Percentiles rank a stretch among this genome's conserved stretches.
Evolutionary conservation across 2,113 vertebrate genomes (phyloP).

Genomic region (Lethenteron reissneri): DNA sequence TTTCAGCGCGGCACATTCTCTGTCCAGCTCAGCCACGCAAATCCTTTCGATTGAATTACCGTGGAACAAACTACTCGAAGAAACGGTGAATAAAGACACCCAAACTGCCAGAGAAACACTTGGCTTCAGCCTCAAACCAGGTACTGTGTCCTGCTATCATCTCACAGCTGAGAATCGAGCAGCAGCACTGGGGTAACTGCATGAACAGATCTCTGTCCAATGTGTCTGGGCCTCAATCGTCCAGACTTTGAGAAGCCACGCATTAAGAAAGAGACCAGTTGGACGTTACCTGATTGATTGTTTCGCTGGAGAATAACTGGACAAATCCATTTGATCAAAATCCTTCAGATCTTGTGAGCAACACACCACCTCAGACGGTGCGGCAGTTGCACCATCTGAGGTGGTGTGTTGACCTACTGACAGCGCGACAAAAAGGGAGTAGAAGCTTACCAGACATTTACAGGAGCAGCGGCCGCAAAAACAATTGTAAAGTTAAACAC

Average conservation of each 20-base stretch:
- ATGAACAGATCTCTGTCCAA: slow-evolving; percentile 1
- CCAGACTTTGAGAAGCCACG: slow-evolving; percentile 1
- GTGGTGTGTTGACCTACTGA: not conserved
- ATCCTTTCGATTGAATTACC: not conserved
- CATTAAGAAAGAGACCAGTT: not conserved
- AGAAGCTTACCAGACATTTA: not conserved
- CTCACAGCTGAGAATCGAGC: not conserved
- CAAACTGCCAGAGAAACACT: not conserved
- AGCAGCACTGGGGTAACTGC: not conserved
- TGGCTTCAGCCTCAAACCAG: not conserved
- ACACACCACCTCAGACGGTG: not conserved
- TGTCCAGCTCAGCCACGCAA: not conserved
- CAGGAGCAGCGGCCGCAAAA: not conserved
- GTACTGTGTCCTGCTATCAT: not conserved
- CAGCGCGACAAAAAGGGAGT: slow-evolving; percentile 1
- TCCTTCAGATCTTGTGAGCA: slow-evolving; percentile 1
- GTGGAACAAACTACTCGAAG: slow-evolving; percentile 4
- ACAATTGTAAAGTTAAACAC: not conserved
- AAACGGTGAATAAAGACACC: not conserved
- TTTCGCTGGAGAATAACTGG: not conserved
- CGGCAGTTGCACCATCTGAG: not conserved
- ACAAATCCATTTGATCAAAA: slow-evolving; percentile 4
- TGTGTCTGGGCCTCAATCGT: slow-evolving; percentile 1
- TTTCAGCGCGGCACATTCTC: not conserved
- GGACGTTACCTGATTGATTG: not conserved